A percentile compares a stretch with the other conserved stretches of the same genome.
These are phyloP conservation scores for Notocelia uddmanniana DNA, from an alignment of 2,888 invertebrate genomes.

Conservation along the genomic window DNA sequence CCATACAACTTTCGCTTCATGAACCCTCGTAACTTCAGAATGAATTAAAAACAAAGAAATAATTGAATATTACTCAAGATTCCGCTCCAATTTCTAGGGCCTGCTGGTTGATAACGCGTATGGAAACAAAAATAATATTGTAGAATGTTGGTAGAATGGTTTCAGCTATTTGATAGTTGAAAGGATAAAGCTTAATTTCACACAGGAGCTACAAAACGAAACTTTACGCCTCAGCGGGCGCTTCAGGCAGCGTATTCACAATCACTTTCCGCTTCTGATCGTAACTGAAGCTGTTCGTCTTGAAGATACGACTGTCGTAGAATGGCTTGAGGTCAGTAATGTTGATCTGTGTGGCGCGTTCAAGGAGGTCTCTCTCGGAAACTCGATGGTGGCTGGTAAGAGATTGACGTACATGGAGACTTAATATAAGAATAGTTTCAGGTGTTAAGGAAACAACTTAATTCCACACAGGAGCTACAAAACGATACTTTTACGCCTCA, in stretches of 20 bases:
- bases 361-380: constrained; percentile 87
- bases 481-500: constrained; percentile 55
- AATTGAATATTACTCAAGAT: not conserved
- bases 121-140: too few species aligned
- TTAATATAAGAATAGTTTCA: not conserved
- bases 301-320: constrained; percentile 96
- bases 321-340: constrained; percentile 95
- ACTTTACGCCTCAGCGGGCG: constrained; percentile 61
- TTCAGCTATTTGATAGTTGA: not conserved
- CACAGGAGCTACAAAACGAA: too few species aligned
- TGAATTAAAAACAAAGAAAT: not conserved
- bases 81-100: too few species aligned
- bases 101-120: too few species aligned
- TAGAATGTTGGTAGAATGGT: not conserved
- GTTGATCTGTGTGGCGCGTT: constrained; percentile 95
- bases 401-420: too few species aligned
- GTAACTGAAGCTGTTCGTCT: constrained; percentile 94
- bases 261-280: constrained; percentile 94
- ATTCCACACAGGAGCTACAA: not conserved
- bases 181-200: too few species aligned
- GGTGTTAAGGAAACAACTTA: not conserved
- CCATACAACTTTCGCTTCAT: too few species aligned
- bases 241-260: constrained; percentile 91
- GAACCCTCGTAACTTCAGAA: too few species aligned
- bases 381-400: constrained; percentile 94